Evolutionary conservation across 2,113 vertebrate genomes (phyloP), one percentile per base, ranked within the genome.

Genomic region (Calidris pugnax): DNA sequence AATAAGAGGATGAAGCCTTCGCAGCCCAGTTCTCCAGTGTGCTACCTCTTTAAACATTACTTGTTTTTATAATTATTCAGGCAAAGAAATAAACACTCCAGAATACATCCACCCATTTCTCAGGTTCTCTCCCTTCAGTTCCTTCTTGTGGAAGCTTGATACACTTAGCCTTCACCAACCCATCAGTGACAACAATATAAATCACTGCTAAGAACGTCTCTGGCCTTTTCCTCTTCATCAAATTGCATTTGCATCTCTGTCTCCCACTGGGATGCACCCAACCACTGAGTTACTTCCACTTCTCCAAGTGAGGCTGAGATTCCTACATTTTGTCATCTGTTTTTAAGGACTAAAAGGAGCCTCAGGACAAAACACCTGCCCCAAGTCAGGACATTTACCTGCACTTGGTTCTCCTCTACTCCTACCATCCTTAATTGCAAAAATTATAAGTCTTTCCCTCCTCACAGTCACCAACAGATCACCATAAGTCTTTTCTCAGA

Each of bases 381-480:
- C 43, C 10, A 12, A 68, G 30, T 59, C 39, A 88, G 79, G 30
- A 55, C 50, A 69, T 27, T 57, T 41, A 69, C 43, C 23, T 43
- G 23, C n/a, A 57, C 50, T 48, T 79, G 23, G 32, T 26, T 74
- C 32, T 69, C 56, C 22, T 80, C 48, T 53, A 56, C 24, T 41
- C 43, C 50, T 57, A 22, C 50, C 28, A 63, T 10, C 24, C 9
- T 32, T 72, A 76, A 47, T 2, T 41, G 23, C 35, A 66, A 69
- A 59, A 66, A 63, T 22, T 19, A 63, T n/a, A 62, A 47, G 12
- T 12, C 15, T 64, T 33, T 43, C 35, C 27, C 28, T 32, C 33
- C 28, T 62, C 47, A 19, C 55, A 75, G 37, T 28, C 2, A 0
- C 45, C 7, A 0, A 43, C 48, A n/a, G 3, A 5, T 59, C 33